phyloP scores from a whole-genome alignment of 2,113 vertebrate genomes.

The Notarius lentiginosus region DNA sequence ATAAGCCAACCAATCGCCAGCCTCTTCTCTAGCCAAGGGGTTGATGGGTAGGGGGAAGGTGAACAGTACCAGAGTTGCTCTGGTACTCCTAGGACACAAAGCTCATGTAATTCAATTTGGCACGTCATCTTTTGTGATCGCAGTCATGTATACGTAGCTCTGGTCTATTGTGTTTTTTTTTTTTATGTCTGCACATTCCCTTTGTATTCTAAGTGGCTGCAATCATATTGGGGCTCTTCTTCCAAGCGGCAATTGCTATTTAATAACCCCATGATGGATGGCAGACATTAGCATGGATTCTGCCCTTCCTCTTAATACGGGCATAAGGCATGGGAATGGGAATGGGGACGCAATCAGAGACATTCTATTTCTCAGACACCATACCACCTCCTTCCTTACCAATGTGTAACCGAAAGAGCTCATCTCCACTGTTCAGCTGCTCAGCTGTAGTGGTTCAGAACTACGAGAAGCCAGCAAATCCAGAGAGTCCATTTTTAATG shows the following conservation, averaged over 20 bases:
- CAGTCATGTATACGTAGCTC: slow-evolving; percentile 39
- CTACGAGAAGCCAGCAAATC: slow-evolving; percentile 17
- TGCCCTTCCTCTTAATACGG: slow-evolving; percentile 35
- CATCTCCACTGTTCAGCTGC: slow-evolving; percentile 2
- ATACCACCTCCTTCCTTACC: not conserved
- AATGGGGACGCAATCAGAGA: slow-evolving; percentile 39
- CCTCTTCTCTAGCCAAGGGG: slow-evolving; percentile 22
- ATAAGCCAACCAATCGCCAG: slow-evolving; percentile 46
- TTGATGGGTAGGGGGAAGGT: slow-evolving; percentile 30
- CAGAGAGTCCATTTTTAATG: slow-evolving; percentile 40
- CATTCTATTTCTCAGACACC: not conserved
- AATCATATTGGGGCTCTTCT: slow-evolving; percentile 48
- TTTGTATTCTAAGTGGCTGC: slow-evolving; percentile 60
- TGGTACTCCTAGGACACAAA: slow-evolving; percentile 33
- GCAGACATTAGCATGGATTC: slow-evolving; percentile 48
- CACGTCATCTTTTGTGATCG: slow-evolving; percentile 45
- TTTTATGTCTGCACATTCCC: slow-evolving; percentile 37
- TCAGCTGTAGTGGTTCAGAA: slow-evolving; percentile 7
- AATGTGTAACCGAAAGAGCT: slow-evolving; percentile 4
- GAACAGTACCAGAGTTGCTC: slow-evolving; percentile 28
- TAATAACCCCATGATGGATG: slow-evolving; percentile 63
- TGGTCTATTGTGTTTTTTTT: slow-evolving; percentile 48
- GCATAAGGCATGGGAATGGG: slow-evolving; percentile 37
- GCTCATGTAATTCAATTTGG: slow-evolving; percentile 51
- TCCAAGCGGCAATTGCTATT: slow-evolving; percentile 54